Percentiles rank a stretch among this genome's conserved stretches.
These are phyloP conservation scores for Chelonoidis abingdonii DNA, from an alignment of 2,113 vertebrate genomes.

Conservation along the genomic window DNA sequence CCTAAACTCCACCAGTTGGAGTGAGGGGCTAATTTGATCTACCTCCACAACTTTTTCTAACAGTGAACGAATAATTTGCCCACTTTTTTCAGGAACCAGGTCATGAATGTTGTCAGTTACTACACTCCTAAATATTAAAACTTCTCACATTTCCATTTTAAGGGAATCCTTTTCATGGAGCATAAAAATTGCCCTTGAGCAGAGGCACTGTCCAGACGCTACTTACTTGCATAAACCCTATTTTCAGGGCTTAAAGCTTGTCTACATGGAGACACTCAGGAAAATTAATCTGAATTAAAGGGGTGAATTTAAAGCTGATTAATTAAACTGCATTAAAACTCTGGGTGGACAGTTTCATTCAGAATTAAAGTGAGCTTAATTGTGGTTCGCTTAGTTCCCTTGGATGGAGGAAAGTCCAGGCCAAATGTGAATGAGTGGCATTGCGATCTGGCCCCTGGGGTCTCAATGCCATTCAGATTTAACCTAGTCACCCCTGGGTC, in stretches of 20 bases:
- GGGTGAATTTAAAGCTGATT: background rate
- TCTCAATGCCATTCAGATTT: background rate
- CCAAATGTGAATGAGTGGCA: background rate
- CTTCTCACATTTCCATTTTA: background rate
- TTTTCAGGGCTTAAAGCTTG: background rate
- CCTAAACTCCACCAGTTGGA: background rate
- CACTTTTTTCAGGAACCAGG: background rate
- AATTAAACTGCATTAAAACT: background rate
- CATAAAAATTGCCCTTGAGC: background rate
- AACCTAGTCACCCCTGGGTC: background rate
- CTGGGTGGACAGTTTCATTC: background rate
- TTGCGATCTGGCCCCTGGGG: background rate
- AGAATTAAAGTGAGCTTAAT: background rate
- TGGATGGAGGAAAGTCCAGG: background rate
- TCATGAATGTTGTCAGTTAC: background rate
- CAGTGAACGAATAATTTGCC: background rate
- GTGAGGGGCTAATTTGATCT: background rate
- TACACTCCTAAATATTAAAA: background rate
- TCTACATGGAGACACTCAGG: background rate
- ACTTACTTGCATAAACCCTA: background rate
- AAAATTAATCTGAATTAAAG: background rate
- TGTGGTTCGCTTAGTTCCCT: background rate
- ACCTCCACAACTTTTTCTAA: background rate
- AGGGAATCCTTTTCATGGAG: background rate
- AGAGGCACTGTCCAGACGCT: rapidly evolving